phyloP scores from a whole-genome alignment of 2,888 invertebrate species.

The Volucella inflata region DNA sequence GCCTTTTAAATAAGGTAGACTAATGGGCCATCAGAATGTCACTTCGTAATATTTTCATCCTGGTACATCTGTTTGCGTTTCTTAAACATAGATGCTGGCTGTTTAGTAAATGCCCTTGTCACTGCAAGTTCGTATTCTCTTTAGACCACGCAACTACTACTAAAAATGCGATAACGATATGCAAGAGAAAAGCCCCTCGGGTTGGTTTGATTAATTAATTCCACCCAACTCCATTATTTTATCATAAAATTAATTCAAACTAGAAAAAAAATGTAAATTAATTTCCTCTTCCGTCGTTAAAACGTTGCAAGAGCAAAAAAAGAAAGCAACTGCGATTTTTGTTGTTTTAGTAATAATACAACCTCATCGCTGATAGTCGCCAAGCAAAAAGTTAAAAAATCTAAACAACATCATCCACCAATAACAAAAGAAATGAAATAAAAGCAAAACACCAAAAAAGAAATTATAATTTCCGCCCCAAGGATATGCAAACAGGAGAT shows the following conservation, averaged over 20 bases:
- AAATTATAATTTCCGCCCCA: constrained; percentile 34
- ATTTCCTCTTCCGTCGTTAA: constrained; percentile 27
- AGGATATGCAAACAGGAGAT: constrained; percentile 51
- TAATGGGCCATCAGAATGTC: too few relatives aligned
- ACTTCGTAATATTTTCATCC: too few relatives aligned
- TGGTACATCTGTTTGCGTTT: too few relatives aligned
- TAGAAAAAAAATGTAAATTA: not conserved
- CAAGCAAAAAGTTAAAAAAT: constrained; percentile 17
- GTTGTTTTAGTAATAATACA: constrained; percentile 13
- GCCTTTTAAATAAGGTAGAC: too few relatives aligned
- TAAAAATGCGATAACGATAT: too few relatives aligned
- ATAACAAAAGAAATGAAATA: not conserved
- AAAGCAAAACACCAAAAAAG: not conserved
- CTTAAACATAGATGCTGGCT: too few relatives aligned
- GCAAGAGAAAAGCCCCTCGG: too few relatives aligned
- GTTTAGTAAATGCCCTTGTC: too few relatives aligned
- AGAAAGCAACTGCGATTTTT: constrained; percentile 2
- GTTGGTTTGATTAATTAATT: too few relatives aligned
- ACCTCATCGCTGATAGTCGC: constrained; percentile 1
- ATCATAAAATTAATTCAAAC: constrained; percentile 9
- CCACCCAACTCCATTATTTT: not conserved
- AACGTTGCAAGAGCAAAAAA: not conserved
- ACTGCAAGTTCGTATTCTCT: too few relatives aligned
- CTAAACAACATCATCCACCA: constrained; percentile 15
- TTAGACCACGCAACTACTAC: too few relatives aligned